phyloP scores from a whole-genome alignment of 2,797 vertebrate genomes.

The Malurus splendens region DNA sequence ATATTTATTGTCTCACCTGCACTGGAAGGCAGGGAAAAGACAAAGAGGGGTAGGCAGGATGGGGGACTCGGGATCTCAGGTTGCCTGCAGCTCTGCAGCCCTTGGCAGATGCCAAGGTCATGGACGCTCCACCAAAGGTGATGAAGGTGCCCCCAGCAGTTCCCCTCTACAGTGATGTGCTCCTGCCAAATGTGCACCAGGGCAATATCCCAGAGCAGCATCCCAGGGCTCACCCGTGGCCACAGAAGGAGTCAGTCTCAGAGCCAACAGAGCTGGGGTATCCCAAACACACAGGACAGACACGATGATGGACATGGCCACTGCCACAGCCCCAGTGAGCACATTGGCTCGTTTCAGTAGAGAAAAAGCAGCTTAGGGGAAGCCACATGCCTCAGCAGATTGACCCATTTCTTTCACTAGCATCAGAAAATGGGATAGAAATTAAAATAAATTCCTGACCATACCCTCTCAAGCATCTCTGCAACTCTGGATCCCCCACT shows the following conservation, averaged over 20 bases:
- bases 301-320: fast-evolving
- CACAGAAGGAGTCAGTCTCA: not conserved
- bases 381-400: not conserved
- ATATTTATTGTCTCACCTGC: not conserved
- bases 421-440: not conserved
- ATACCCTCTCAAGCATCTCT: not conserved
- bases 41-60: not conserved
- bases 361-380: not conserved
- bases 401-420: not conserved
- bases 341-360: fast-evolving
- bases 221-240: fast-evolving
- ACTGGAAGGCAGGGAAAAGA: not conserved
- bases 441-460: not conserved
- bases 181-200: fast-evolving
- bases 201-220: not conserved
- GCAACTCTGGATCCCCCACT: not conserved
- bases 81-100: not conserved
- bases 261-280: not conserved
- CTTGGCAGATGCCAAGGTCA: not conserved
- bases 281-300: not conserved
- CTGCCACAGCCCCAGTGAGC: fast-evolving
- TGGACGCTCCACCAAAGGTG: fast-evolving
- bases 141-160: fast-evolving
- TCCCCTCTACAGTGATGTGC: not conserved
- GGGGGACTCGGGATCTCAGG: not conserved